A percentile compares a stretch with the other conserved stretches of the same genome.
These are phyloP conservation scores for Heterodera schachtii DNA, from an alignment of 1,140 invertebrate species.

Conservation along the genomic window DNA sequence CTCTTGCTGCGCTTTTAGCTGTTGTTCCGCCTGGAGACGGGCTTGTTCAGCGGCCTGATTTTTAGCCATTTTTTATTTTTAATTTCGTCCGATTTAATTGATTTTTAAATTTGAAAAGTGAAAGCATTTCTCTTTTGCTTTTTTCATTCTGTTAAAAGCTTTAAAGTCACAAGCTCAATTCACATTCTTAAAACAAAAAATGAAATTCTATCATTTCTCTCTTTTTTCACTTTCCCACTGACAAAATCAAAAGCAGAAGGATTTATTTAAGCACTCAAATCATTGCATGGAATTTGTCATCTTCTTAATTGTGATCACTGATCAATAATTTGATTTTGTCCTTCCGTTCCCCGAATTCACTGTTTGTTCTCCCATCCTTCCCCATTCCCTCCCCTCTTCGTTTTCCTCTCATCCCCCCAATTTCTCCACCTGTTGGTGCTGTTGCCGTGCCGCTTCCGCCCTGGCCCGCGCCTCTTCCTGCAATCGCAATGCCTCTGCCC, in stretches of 20 bases:
- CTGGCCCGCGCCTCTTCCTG: slow-evolving; percentile 23
- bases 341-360: too few species aligned
- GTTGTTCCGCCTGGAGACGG: slow-evolving; percentile 16
- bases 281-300: too few species aligned
- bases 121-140: too few species aligned
- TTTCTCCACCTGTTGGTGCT: slow-evolving; percentile 25
- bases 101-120: background rate
- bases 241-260: too few species aligned
- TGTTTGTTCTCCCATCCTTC: too few species aligned
- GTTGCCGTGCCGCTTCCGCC: slow-evolving; percentile 29
- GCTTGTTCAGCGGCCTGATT: slow-evolving; percentile 22
- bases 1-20: slow-evolving; percentile 24
- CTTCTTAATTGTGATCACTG: too few species aligned
- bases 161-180: too few species aligned
- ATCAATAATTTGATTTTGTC: too few species aligned
- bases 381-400: background rate
- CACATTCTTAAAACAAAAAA: too few species aligned
- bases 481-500: slow-evolving; percentile 23
- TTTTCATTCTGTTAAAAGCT: background rate
- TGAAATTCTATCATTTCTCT: too few species aligned
- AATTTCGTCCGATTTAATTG: background rate
- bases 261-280: too few species aligned
- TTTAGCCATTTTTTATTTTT: background rate
- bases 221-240: too few species aligned
- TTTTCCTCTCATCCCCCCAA: background rate